Conservation (phyloP, 92 coral and sea anemone species). For the Virgularia gustaviana region DNA sequence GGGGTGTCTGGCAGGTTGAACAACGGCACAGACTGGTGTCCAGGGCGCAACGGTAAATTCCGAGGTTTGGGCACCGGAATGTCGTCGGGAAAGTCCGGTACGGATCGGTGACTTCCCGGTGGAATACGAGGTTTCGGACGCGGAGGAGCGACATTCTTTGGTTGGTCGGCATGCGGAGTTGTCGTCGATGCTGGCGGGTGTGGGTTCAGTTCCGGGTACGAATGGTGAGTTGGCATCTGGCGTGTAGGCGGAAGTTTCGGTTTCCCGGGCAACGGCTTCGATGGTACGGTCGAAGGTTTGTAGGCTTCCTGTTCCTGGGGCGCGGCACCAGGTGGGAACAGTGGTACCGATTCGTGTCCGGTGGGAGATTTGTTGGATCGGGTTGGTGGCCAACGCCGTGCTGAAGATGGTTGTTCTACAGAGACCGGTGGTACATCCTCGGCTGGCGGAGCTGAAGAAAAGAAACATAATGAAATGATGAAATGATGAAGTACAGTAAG, state of each 20-base stretch:
- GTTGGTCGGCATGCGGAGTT: not conserved
- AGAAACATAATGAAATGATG: too few species aligned
- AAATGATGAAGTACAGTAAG: too few species aligned
- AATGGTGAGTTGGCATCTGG: not conserved
- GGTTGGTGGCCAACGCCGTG: not conserved
- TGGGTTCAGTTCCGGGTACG: slow-evolving; percentile 12
- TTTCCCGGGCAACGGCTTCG: slow-evolving; percentile 12
- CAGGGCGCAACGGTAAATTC: slow-evolving; percentile 14
- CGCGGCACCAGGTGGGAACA: slow-evolving; percentile 28
- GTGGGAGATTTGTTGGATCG: not conserved
- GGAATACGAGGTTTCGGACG: slow-evolving; percentile 26
- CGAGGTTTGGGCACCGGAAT: slow-evolving; percentile 28
- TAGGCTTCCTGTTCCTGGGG: slow-evolving; percentile 14
- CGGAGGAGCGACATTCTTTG: not conserved
- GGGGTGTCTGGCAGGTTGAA: slow-evolving; percentile 20
- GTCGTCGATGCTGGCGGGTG: not conserved
- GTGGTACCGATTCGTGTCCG: slow-evolving; percentile 29
- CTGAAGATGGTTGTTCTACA: not conserved
- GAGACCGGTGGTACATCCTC: too few species aligned
- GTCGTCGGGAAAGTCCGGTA: slow-evolving; percentile 33
- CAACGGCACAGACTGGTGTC: slow-evolving; percentile 30
- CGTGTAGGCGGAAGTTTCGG: slow-evolving; percentile 20
- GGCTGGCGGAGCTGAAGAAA: not conserved
- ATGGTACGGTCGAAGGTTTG: not conserved
- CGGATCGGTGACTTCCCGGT: slow-evolving; percentile 18